Conservation (phyloP, 2,888 invertebrate species). For the Agrotis clavis region DNA sequence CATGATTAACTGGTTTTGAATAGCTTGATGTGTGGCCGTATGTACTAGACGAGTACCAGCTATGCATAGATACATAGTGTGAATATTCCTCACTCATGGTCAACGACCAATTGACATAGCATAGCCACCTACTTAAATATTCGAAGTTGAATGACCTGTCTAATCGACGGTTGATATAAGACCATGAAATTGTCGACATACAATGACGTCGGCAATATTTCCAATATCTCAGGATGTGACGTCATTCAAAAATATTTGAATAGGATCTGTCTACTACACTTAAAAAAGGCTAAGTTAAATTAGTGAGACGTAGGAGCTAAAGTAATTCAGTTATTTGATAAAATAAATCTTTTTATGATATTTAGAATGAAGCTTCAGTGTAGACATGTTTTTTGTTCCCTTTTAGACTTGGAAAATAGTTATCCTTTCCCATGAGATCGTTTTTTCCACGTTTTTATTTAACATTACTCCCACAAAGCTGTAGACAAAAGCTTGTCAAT, state of each 20-base stretch:
- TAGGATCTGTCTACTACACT: background rate
- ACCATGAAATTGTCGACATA: slow-evolving; percentile 52
- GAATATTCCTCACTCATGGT: slow-evolving; percentile 61
- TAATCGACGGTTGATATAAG: slow-evolving; percentile 63
- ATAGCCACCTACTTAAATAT: slow-evolving; percentile 66
- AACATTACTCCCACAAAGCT: background rate
- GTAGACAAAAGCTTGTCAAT: too few relatives aligned
- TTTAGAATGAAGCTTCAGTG: background rate
- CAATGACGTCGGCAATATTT: slow-evolving; percentile 52
- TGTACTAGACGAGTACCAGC: slow-evolving; percentile 5
- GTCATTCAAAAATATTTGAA: slow-evolving; percentile 25
- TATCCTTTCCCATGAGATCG: background rate
- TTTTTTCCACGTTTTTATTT: too few relatives aligned
- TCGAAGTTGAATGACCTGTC: slow-evolving; percentile 69
- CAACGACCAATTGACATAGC: slow-evolving; percentile 69
- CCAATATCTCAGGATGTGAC: slow-evolving; percentile 29
- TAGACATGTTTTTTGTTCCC: background rate
- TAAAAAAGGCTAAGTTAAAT: background rate
- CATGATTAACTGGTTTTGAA: too few relatives aligned
- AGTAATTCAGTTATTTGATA: background rate
- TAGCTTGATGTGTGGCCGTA: too few relatives aligned
- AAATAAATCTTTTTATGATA: background rate
- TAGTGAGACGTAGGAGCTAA: background rate
- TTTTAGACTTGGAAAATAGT: background rate
- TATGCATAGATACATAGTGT: slow-evolving; percentile 24